A percentile compares a stretch with the other conserved stretches of the same genome.
Evolutionary conservation across 2,113 vertebrate genomes (phyloP).

Genomic region (Malurus elegans): DNA sequence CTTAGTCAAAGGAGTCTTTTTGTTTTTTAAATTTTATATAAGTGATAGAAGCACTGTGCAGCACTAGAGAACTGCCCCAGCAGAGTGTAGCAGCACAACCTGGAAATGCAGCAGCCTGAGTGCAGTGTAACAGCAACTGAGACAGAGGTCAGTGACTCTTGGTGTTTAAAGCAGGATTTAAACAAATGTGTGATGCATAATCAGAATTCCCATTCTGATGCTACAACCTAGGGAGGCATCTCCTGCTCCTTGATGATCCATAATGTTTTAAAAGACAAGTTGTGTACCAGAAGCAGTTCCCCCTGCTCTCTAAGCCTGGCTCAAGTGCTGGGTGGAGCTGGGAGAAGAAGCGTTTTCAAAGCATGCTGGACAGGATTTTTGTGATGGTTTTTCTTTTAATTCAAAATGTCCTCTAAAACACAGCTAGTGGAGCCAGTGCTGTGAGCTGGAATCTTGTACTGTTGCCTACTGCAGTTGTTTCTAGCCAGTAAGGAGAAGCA

Average conservation of each 20-base stretch:
- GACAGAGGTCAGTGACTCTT: not conserved
- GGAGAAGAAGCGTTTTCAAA: not conserved
- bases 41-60: not conserved
- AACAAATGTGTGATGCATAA: not conserved
- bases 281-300: not conserved
- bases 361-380: not conserved
- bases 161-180: not conserved
- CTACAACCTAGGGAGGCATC: rapidly evolving
- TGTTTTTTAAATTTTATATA: not conserved
- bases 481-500: not conserved
- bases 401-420: not conserved
- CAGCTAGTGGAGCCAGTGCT: not conserved
- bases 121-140: not conserved
- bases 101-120: not conserved
- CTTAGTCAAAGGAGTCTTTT: slow-evolving; percentile 21
- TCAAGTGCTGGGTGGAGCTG: not conserved
- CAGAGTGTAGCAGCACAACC: not conserved
- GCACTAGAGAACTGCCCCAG: not conserved
- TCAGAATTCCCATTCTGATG: not conserved
- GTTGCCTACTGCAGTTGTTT: not conserved
- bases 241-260: not conserved
- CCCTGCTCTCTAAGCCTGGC: not conserved
- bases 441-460: not conserved
- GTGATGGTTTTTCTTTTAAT: not conserved
- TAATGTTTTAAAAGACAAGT: not conserved